A percentile compares a stretch with the other conserved stretches of the same genome.
phyloP scores from a whole-genome alignment of 2,113 vertebrate species.

The Drymodes brunneopygia region DNA sequence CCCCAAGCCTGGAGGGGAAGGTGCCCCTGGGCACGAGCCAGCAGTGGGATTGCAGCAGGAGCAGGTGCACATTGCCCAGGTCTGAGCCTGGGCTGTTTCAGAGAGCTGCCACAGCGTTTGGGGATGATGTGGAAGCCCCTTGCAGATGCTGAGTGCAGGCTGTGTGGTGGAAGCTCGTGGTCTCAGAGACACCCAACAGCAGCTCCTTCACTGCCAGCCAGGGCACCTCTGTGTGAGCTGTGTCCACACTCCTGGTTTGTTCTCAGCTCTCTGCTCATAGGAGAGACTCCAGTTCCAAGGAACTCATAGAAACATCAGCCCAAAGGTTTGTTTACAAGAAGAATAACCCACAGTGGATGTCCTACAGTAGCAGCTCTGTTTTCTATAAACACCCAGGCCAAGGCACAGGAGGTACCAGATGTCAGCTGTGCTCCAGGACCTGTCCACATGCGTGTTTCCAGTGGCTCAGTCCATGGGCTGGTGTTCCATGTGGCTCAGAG shows the following conservation, averaged over 20 bases:
- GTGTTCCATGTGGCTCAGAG: neutral
- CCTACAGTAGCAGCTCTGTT: slow-evolving; percentile 38
- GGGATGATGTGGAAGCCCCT: neutral
- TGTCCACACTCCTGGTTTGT: neutral
- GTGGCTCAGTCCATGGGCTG: neutral
- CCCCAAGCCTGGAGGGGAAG: neutral
- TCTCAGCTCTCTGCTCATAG: neutral
- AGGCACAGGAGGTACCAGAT: slow-evolving; percentile 13
- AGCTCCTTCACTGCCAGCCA: neutral
- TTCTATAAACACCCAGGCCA: neutral
- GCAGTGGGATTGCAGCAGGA: neutral
- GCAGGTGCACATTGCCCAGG: neutral
- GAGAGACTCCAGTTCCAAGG: neutral
- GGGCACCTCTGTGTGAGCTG: neutral
- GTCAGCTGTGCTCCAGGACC: neutral
- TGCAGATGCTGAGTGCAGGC: neutral
- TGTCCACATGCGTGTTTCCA: neutral
- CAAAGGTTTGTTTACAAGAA: slow-evolving; percentile 12
- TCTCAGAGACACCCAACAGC: neutral
- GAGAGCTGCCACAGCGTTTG: neutral
- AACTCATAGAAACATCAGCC: neutral
- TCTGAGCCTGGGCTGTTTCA: neutral
- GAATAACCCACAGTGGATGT: neutral
- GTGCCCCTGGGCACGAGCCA: neutral
- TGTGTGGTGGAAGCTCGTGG: neutral